These are phyloP conservation scores for Dasypogon diadema DNA, from an alignment of 2,888 invertebrate genomes.

Conservation along the genomic window DNA sequence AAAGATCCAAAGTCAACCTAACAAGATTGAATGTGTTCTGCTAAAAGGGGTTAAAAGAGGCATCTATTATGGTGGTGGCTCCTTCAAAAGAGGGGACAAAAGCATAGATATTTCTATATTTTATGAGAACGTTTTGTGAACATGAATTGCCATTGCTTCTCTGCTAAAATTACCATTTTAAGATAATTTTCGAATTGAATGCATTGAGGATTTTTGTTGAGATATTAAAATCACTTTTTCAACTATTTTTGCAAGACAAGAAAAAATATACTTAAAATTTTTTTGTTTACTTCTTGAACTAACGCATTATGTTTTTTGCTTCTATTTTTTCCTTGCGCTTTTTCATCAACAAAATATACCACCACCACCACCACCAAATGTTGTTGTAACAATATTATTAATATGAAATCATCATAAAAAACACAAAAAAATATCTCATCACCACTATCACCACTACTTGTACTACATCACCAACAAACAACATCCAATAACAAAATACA, in stretches of 20 bases:
- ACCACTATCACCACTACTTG: slow-evolving; percentile 24
- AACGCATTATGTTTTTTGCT: slow-evolving; percentile 51
- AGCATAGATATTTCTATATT: too few species aligned
- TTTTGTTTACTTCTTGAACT: slow-evolving; percentile 41
- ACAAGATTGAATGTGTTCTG: too few species aligned
- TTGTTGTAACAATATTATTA: slow-evolving; percentile 13
- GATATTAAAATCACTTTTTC: background rate
- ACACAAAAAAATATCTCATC: slow-evolving; percentile 15
- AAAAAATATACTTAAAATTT: background rate
- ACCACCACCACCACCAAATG: background rate
- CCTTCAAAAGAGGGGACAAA: too few species aligned
- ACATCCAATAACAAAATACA: background rate
- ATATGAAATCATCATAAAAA: slow-evolving; percentile 29
- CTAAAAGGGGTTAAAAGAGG: too few species aligned
- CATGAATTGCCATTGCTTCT: background rate
- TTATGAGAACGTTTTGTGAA: too few species aligned
- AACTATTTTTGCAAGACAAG: slow-evolving; percentile 5
- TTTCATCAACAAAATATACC: slow-evolving; percentile 55
- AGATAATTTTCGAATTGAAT: background rate
- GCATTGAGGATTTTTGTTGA: background rate
- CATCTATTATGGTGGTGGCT: too few species aligned
- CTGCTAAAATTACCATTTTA: too few species aligned
- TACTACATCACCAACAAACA: slow-evolving; percentile 7
- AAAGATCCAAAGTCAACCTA: too few species aligned
- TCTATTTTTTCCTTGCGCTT: slow-evolving; percentile 57